Conservation (phyloP, 2,888 invertebrate species). For the Bellardia bayeri region DNA sequence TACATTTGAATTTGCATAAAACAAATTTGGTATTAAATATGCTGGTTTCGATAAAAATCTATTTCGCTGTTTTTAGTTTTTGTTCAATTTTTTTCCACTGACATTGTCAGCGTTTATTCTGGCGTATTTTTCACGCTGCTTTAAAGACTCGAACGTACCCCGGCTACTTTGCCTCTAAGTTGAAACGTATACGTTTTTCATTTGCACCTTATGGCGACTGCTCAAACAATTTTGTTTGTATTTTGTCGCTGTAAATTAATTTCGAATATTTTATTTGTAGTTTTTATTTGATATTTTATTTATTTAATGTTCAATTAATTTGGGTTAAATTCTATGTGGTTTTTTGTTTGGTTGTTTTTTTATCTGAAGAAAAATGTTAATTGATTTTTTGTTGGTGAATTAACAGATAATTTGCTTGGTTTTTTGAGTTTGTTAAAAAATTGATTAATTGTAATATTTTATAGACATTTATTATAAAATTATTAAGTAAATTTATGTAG, state of each 20-base stretch:
- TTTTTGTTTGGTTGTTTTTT: constrained; percentile 13
- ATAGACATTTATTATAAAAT: constrained; percentile 76
- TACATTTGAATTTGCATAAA: constrained; percentile 80
- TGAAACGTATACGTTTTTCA: neutral
- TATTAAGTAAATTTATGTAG: constrained; percentile 66
- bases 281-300: constrained; percentile 13
- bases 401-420: constrained; percentile 77
- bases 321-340: constrained; percentile 58
- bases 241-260: constrained; percentile 69
- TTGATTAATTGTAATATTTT: constrained; percentile 72
- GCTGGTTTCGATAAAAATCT: constrained; percentile 80
- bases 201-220: constrained; percentile 10
- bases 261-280: constrained; percentile 43
- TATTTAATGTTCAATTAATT: constrained; percentile 67
- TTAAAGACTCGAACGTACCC: neutral
- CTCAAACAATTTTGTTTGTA: constrained; percentile 10
- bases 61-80: constrained; percentile 58
- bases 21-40: constrained; percentile 83
- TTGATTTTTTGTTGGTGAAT: constrained; percentile 68
- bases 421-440: constrained; percentile 79
- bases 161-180: constrained; percentile 1
- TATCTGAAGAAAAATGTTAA: constrained; percentile 69
- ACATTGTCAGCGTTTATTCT: constrained; percentile 47
- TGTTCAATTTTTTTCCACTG: neutral
- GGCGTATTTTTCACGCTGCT: constrained; percentile 6